Conservation (phyloP, 2,113 vertebrate genomes). For the Lophura nycthemera region DNA sequence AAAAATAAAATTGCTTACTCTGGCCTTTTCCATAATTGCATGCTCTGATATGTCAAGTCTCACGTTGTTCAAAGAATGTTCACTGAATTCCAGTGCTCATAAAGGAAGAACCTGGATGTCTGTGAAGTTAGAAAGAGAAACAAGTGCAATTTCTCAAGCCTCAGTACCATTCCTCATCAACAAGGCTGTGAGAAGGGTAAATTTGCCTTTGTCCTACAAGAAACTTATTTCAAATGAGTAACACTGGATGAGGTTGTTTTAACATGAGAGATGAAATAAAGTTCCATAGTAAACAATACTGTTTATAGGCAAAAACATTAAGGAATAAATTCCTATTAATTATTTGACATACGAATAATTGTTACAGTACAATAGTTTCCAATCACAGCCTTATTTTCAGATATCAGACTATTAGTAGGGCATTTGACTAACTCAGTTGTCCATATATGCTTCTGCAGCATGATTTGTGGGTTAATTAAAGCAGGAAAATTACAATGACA, state of each 20-base stretch:
- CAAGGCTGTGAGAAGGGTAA: not conserved
- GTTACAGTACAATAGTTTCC: not conserved
- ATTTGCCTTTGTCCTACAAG: rapidly evolving
- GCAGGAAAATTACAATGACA: conserved; percentile 65
- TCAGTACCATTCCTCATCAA: not conserved
- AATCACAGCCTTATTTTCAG: conserved; percentile 21
- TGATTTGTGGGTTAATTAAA: conserved; percentile 75
- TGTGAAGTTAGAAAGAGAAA: not conserved
- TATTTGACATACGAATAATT: not conserved
- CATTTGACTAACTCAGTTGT: conserved; percentile 59
- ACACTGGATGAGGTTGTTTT: not conserved
- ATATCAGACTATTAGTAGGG: conserved; percentile 50
- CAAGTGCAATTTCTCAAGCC: not conserved
- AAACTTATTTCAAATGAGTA: not conserved
- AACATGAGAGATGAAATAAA: not conserved
- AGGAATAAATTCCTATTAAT: not conserved
- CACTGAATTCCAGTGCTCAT: not conserved
- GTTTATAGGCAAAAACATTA: not conserved
- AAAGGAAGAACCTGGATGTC: not conserved
- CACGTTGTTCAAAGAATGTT: not conserved
- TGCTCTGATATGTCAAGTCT: not conserved
- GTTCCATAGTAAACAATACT: not conserved
- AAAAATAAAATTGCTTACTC: not conserved
- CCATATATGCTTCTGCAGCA: conserved; percentile 45
- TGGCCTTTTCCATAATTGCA: not conserved